phyloP scores from a whole-genome alignment of 2,797 vertebrate genomes.

The Onychomys leucogaster region DNA sequence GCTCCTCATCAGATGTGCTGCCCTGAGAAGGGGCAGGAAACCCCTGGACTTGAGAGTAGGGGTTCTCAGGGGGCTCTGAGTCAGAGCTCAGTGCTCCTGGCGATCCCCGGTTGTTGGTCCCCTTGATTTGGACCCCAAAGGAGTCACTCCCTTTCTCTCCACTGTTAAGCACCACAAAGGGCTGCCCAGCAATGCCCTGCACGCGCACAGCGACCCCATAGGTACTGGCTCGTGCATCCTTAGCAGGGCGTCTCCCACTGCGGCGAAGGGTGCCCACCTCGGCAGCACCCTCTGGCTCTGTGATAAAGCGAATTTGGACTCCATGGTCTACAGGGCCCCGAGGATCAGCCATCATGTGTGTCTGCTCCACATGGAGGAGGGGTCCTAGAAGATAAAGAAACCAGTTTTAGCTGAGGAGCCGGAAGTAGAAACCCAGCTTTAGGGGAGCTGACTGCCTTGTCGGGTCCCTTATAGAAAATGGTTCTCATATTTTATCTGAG shows the following conservation, averaged over 20 bases:
- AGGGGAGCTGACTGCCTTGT: too few species aligned
- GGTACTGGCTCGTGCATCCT: slow-evolving; percentile 80
- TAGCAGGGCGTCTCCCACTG: slow-evolving; percentile 76
- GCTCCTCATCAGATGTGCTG: slow-evolving; percentile 86
- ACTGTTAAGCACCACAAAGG: slow-evolving; percentile 96
- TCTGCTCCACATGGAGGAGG: slow-evolving; percentile 34
- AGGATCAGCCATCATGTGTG: slow-evolving; percentile 83
- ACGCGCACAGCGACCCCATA: slow-evolving; percentile 96
- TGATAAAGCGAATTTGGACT: slow-evolving; percentile 97
- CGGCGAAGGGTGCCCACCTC: slow-evolving; percentile 84
- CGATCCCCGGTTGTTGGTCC: slow-evolving; percentile 63
- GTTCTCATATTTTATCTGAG: not conserved
- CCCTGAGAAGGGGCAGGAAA: slow-evolving; percentile 49
- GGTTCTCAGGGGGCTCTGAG: slow-evolving; percentile 83
- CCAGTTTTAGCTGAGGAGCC: not conserved
- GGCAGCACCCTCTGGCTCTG: slow-evolving; percentile 86
- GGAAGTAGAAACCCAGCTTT: not conserved
- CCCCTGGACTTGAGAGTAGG: slow-evolving; percentile 66
- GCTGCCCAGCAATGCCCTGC: slow-evolving; percentile 96
- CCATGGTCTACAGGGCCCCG: slow-evolving; percentile 92
- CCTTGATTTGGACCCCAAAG: slow-evolving; percentile 94
- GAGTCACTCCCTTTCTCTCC: slow-evolving; percentile 94
- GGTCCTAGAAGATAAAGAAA: slow-evolving; percentile 53
- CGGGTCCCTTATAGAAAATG: not conserved
- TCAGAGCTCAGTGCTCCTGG: slow-evolving; percentile 78